phyloP scores from a whole-genome alignment of 2,888 invertebrate genomes.

The Eulithis prunata region DNA sequence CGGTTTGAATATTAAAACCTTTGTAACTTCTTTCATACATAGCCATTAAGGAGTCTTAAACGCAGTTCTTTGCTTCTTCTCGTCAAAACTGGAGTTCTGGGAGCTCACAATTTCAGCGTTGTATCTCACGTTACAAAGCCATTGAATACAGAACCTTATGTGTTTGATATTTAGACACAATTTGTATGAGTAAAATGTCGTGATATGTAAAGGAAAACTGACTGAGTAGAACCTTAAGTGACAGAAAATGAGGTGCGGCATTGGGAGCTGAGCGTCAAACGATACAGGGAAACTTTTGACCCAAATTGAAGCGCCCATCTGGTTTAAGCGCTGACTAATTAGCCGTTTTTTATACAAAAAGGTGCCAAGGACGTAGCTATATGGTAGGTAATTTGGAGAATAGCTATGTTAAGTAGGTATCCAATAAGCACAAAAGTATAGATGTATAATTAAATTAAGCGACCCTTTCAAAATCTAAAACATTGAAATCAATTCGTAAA shows the following conservation, averaged over 20 bases:
- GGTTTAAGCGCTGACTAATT: conserved; percentile 46
- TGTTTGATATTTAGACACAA: conserved; percentile 36
- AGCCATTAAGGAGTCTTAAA: conserved; percentile 66
- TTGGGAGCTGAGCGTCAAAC: conserved; percentile 57
- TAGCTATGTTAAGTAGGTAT: background rate
- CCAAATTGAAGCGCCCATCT: conserved; percentile 62
- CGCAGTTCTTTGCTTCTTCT: conserved; percentile 64
- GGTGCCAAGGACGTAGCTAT: background rate
- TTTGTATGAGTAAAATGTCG: conserved; percentile 35
- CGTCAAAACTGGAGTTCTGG: conserved; percentile 66
- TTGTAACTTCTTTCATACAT: conserved; percentile 64
- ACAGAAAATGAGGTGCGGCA: conserved; percentile 75
- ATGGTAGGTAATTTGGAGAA: background rate
- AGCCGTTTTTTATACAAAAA: conserved; percentile 27
- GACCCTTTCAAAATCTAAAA: background rate
- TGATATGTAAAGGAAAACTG: background rate
- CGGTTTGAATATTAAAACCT: conserved; percentile 72
- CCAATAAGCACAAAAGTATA: no score
- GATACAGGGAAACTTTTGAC: conserved; percentile 70
- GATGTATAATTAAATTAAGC: no score
- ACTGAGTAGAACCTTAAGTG: conserved; percentile 54
- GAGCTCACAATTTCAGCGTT: conserved; percentile 42
- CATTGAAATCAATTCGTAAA: background rate
- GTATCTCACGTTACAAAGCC: conserved; percentile 13
- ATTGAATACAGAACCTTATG: conserved; percentile 37